Base-by-base conservation (phyloP, 2,888 invertebrate genomes). In the Diaphora mendica region DNA sequence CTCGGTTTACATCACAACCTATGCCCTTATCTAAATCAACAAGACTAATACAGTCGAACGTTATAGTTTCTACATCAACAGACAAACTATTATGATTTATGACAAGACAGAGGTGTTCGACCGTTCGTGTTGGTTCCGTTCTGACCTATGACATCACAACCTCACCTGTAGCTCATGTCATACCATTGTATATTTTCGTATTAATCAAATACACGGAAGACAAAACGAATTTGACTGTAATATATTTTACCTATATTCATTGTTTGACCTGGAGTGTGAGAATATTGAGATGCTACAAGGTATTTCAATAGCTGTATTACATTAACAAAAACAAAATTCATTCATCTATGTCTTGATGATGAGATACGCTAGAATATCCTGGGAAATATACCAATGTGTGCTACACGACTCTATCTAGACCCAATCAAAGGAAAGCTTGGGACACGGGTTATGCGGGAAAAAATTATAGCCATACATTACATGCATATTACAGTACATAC, bases 61-160 rank as follows among this genome's bases (percentile, higher is more conserved):
- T 73, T 78, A 81, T 76, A 77, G 79, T 87, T 87, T 86, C 90
- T 85, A 87, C 87, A 87, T 89, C 86, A 88, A 77, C 70, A 55
- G 67, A 89, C 85, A 82, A 75, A 75, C 67, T 70, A 82, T 80
- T 85, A 82, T 91, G 91, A 93, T 91, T 91, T 89, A 92, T 89
- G 85, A 88, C 87, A 83, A 77, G 87, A 86, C 87, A 86, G 78
- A 79, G 81, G 78, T 84, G 78, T 84, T 86, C 81, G 88, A 92
- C 89, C 92, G 93, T 88, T 87, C 88, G 90, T 55, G 89, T 89
- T 83, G 85, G 88, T 88, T 74, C 74, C 62, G 71, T 70, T 77
- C 55, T 91, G 91, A 94, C 92, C 92, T 93, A 93, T 94, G 92
- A 93, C 90, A 91, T 93, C 91, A 93, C 85, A 85, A 85, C 88